Conservation (phyloP, 2,888 invertebrate species). For the Chirona hameri region DNA sequence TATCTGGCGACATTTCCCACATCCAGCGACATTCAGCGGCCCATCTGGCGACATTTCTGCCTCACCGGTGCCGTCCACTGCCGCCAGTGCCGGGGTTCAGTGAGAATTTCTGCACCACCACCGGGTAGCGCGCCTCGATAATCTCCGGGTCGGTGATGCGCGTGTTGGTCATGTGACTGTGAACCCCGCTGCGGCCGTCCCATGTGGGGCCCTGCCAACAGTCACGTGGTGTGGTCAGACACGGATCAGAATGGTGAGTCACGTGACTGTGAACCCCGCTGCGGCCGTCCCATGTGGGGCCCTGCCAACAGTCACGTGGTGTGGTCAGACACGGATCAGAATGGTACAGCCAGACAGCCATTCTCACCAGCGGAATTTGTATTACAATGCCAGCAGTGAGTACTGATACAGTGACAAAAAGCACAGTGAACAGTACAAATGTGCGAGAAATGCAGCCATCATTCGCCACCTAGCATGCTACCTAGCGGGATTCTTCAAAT, state of each 20-base stretch:
- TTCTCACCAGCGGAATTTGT: too few relatives aligned
- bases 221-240: neutral
- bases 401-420: too few relatives aligned
- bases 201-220: slow-evolving; percentile 77
- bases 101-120: slow-evolving; percentile 77
- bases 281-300: slow-evolving; percentile 81
- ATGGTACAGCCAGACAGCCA: too few relatives aligned
- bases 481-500: too few relatives aligned
- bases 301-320: slow-evolving; percentile 53
- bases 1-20: too few relatives aligned
- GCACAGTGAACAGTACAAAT: too few relatives aligned
- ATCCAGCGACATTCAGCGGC: too few relatives aligned
- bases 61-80: slow-evolving; percentile 53
- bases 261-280: too few relatives aligned
- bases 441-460: too few relatives aligned
- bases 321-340: too few relatives aligned
- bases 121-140: slow-evolving; percentile 87
- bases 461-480: too few relatives aligned
- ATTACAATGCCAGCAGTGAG: too few relatives aligned
- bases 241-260: slow-evolving; percentile 44
- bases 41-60: neutral
- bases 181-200: slow-evolving; percentile 85
- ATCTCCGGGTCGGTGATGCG: slow-evolving; percentile 98
- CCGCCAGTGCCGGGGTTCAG: slow-evolving; percentile 77
- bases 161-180: slow-evolving; percentile 99